Percentiles rank a stretch among this genome's conserved stretches.
phyloP scores from a whole-genome alignment of 2,888 invertebrate species.

The Serrognathus titanus region DNA sequence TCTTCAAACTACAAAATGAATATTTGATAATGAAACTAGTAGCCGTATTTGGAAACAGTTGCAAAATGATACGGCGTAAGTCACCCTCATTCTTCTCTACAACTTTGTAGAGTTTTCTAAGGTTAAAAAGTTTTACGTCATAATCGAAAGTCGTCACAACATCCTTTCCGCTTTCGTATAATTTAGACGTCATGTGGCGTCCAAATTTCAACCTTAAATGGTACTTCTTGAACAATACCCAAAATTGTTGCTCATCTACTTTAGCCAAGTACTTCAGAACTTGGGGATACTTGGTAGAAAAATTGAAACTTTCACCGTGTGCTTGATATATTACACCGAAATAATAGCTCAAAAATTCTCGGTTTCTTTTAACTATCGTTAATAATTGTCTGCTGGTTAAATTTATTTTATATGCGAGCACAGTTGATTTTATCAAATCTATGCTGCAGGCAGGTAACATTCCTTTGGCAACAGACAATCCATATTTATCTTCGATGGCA shows the following conservation, averaged over 20 bases:
- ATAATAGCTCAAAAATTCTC: constrained; percentile 15
- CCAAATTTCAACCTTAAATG: constrained; percentile 7
- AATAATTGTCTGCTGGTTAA: constrained; percentile 16
- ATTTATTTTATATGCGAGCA: constrained; percentile 11
- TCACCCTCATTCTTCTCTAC: neutral
- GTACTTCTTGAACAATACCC: constrained; percentile 7
- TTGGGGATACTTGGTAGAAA: neutral
- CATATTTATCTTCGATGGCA: constrained; percentile 17
- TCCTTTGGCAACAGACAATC: constrained; percentile 13
- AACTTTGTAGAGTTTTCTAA: constrained; percentile 2
- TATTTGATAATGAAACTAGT: neutral
- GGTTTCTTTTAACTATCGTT: constrained; percentile 17
- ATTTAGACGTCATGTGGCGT: constrained; percentile 4
- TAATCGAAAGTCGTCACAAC: neutral
- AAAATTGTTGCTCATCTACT: constrained; percentile 2
- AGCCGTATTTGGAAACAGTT: constrained; percentile 6
- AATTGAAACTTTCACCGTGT: neutral
- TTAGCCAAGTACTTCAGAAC: constrained; percentile 10
- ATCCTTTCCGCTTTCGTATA: constrained; percentile 3
- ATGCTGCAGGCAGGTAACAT: constrained; percentile 17
- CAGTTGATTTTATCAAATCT: constrained; percentile 7
- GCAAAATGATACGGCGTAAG: constrained; percentile 10
- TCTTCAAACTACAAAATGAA: neutral
- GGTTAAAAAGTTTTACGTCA: neutral
- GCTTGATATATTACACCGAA: constrained; percentile 6